Conservation (phyloP, 2,797 vertebrate genomes). For the Pelobates cultripes region DNA sequence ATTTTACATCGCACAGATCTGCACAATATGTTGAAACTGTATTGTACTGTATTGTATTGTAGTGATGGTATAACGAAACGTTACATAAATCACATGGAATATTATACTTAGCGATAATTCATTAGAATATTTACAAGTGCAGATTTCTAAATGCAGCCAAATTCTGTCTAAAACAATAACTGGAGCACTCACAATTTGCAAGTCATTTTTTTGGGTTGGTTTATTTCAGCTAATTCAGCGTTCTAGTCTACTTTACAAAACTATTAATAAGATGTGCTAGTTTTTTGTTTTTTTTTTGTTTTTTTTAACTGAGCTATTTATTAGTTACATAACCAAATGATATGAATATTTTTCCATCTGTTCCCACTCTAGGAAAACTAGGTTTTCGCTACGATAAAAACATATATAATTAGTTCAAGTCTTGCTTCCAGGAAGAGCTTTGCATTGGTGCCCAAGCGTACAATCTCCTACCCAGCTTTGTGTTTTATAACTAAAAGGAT, state of each 20-base stretch:
- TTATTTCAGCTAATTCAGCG: too few relatives aligned
- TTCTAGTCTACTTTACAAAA: neutral
- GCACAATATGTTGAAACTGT: too few relatives aligned
- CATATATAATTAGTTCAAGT: neutral
- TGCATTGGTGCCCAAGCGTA: neutral
- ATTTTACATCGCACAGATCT: too few relatives aligned
- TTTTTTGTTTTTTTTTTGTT: neutral
- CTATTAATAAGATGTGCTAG: neutral
- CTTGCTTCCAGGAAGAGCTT: constrained; percentile 6
- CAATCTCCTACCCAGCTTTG: neutral
- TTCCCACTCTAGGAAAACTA: neutral
- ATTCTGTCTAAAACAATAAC: too few relatives aligned
- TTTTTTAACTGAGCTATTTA: neutral
- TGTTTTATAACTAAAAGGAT: neutral
- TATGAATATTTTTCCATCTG: neutral
- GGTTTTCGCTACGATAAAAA: neutral
- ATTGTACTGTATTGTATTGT: too few relatives aligned
- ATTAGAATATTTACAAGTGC: too few relatives aligned
- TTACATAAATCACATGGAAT: too few relatives aligned
- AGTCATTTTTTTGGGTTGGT: too few relatives aligned
- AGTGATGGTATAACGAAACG: too few relatives aligned
- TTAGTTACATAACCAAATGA: neutral
- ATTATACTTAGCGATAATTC: too few relatives aligned
- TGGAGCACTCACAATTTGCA: too few relatives aligned
- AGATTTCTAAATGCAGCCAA: too few relatives aligned